Evolutionary conservation across 2,888 invertebrate species (phyloP), one percentile per base, ranked within the genome.

Genomic region (Phengaris arion): DNA sequence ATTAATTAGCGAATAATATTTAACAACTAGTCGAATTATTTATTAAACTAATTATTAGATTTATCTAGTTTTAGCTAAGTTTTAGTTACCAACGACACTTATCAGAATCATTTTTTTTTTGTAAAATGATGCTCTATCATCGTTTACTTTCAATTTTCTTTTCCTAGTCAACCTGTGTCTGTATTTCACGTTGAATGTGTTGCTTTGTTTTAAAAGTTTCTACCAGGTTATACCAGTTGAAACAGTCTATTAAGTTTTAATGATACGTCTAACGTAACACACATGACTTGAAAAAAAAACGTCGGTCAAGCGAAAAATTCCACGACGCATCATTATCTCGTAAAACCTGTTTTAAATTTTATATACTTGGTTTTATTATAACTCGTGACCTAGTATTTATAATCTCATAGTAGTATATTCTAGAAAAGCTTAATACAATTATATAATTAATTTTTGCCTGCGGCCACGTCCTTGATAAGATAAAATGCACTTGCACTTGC

Each of bases 271-370:
- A 64, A 64, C 12, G 35, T 64, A 64, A 12, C 6, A 64, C 35
- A 64, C 35, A 12, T 35, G 75, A 22, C 48, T 54, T 35, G 22
- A 57, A 70, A 64, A 75, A 51, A 68, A 75, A 70, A 74, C 64
- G 52, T 45, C 35, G 64, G 54, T 68, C 54, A 57, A 70, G 59
- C 74, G 86, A 89, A 91, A 90, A 87, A 89, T 89, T 91, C 91
- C 90, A 84, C 84, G 81, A 83, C 83, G 83, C 84, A 85, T 86
- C 83, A 81, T 22, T 80, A 81, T 86, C 87, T 87, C 85, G 85
- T 80, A 78, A 78, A 88, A 91, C 91, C 89, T 87, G 91, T 90
- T 90, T 82, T 74, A 78, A 83, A 84, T 84, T 85, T 82, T 83
- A 85, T 86, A 85, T 84, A 76, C 77, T 78, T 79, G 78, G 78